These are phyloP conservation scores for Nasonia oneida DNA, from an alignment of 2,888 invertebrate species.

Conservation along the genomic window DNA sequence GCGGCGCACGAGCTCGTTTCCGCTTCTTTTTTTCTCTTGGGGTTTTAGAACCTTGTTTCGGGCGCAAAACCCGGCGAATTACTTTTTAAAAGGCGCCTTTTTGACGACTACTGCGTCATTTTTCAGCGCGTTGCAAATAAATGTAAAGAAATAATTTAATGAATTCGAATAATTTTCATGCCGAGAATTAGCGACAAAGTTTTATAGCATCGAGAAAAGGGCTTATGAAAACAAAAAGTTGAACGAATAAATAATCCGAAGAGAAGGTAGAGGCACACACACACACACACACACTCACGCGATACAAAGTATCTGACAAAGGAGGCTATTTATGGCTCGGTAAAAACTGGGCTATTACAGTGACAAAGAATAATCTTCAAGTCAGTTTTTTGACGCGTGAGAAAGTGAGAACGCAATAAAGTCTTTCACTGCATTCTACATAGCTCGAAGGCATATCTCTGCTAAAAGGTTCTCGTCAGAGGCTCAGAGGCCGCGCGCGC, in stretches of 20 bases:
- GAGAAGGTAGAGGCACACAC: neutral
- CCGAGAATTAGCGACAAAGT: too few species aligned
- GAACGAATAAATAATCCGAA: conserved; percentile 20
- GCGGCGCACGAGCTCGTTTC: neutral
- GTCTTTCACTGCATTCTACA: conserved; percentile 9
- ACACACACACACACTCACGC: too few species aligned
- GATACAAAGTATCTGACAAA: conserved; percentile 6
- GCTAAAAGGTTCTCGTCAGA: conserved; percentile 31
- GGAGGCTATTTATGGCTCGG: conserved; percentile 56
- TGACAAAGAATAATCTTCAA: conserved; percentile 59
- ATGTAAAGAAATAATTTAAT: too few species aligned
- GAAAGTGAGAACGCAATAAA: conserved; percentile 28
- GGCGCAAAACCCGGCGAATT: too few species aligned
- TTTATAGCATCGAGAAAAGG: too few species aligned
- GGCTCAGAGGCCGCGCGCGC: neutral
- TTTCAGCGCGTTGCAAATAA: neutral
- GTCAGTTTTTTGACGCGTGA: conserved; percentile 39
- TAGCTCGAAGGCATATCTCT: conserved; percentile 15
- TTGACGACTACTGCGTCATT: too few species aligned
- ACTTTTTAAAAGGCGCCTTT: too few species aligned
- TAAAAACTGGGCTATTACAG: conserved; percentile 57
- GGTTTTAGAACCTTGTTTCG: conserved; percentile 30
- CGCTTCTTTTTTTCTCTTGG: neutral
- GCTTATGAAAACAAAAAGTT: neutral
- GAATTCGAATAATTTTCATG: too few species aligned